A percentile compares a stretch with the other conserved stretches of the same genome.
phyloP scores from a whole-genome alignment of 1,140 invertebrate species.

The Drosophila erecta region DNA sequence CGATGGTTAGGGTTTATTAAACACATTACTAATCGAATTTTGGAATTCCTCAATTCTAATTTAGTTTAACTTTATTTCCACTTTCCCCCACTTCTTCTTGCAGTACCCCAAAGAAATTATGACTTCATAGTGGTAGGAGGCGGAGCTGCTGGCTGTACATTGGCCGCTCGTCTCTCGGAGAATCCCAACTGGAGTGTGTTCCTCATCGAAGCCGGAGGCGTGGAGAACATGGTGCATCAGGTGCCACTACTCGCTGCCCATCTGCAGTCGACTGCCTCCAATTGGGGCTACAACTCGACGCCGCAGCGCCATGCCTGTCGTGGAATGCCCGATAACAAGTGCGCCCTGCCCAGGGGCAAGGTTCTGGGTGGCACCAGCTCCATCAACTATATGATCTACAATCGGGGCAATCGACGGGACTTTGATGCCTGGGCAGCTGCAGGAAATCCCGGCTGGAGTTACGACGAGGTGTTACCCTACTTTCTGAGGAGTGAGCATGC shows the following conservation, averaged over 20 bases:
- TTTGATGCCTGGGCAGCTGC: slow-evolving; percentile 90
- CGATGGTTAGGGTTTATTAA: slow-evolving; percentile 60
- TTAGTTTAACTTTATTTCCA: no score
- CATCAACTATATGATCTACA: slow-evolving; percentile 96
- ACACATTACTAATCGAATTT: no score
- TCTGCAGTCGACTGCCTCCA: slow-evolving; percentile 86
- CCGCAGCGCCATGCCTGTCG: slow-evolving; percentile 87
- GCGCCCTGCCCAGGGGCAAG: slow-evolving; percentile 87
- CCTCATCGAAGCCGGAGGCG: slow-evolving; percentile 88
- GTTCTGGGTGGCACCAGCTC: slow-evolving; percentile 91
- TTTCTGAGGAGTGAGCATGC: slow-evolving; percentile 88
- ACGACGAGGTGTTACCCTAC: slow-evolving; percentile 89
- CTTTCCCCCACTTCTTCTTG: no score
- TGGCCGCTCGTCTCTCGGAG: slow-evolving; percentile 91
- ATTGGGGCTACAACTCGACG: slow-evolving; percentile 90
- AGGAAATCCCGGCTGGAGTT: slow-evolving; percentile 90
- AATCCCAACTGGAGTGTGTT: slow-evolving; percentile 86
- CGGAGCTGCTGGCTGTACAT: slow-evolving; percentile 92
- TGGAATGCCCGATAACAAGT: slow-evolving; percentile 85
- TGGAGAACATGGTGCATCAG: slow-evolving; percentile 89
- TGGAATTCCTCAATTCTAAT: no score
- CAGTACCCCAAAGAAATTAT: slow-evolving; percentile 85
- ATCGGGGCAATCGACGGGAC: slow-evolving; percentile 91
- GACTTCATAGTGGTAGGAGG: slow-evolving; percentile 95
- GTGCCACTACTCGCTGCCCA: slow-evolving; percentile 88